These are phyloP conservation scores for Drepana arcuata DNA, from an alignment of 1,140 invertebrate species.

Conservation along the genomic window DNA sequence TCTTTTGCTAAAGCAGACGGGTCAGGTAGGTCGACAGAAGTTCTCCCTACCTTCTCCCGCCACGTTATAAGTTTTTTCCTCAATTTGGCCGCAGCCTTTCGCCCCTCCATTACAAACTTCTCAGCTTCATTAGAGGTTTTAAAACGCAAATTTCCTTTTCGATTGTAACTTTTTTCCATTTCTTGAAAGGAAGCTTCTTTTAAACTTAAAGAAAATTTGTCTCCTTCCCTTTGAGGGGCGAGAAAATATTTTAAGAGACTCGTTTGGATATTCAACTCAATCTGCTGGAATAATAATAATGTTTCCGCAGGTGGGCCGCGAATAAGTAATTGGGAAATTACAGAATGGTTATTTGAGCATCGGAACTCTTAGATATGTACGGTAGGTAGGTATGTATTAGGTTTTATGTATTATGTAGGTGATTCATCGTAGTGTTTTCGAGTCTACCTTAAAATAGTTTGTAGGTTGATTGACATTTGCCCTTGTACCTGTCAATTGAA, in stretches of 20 bases:
- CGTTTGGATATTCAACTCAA: slow-evolving; percentile 54
- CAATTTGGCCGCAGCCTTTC: slow-evolving; percentile 63
- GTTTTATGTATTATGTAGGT: too few relatives aligned
- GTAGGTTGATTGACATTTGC: too few relatives aligned
- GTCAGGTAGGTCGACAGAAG: too few relatives aligned
- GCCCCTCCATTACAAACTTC: slow-evolving; percentile 69
- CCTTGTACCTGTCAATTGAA: too few relatives aligned
- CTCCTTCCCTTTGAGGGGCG: slow-evolving; percentile 64
- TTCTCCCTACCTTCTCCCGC: too few relatives aligned
- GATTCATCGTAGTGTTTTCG: too few relatives aligned
- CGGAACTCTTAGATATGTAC: too few relatives aligned
- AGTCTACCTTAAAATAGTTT: too few relatives aligned
- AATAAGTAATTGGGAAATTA: too few relatives aligned
- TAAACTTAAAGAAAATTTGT: slow-evolving; percentile 68
- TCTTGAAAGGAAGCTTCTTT: slow-evolving; percentile 67
- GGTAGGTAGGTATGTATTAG: too few relatives aligned
- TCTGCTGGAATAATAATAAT: slow-evolving; percentile 48
- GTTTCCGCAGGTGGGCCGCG: slow-evolving; percentile 14
- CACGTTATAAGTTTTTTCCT: slow-evolving; percentile 63
- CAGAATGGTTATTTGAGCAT: too few relatives aligned
- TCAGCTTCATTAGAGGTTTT: slow-evolving; percentile 71
- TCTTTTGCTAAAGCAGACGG: too few relatives aligned
- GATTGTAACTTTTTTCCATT: slow-evolving; percentile 71
- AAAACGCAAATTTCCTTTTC: slow-evolving; percentile 72
- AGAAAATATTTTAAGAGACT: slow-evolving; percentile 56